phyloP scores from a whole-genome alignment of 2,113 vertebrate genomes.

The Myodes glareolus region DNA sequence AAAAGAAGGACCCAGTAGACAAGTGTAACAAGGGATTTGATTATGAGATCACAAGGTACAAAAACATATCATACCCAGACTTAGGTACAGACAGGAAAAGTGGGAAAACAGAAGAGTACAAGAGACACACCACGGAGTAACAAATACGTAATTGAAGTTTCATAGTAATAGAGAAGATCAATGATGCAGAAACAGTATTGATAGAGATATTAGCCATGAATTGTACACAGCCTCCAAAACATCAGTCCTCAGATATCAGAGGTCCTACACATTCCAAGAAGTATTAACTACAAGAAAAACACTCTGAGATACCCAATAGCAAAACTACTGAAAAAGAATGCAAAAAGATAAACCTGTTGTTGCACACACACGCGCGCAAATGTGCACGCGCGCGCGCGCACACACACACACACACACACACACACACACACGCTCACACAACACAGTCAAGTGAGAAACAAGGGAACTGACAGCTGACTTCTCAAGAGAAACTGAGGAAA shows the following conservation, averaged over 20 bases:
- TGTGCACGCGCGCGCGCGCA: no score
- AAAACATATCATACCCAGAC: background rate
- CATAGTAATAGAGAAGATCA: background rate
- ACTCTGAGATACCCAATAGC: background rate
- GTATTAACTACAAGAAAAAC: background rate
- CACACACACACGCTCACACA: no score
- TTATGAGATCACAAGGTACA: background rate
- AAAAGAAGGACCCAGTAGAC: background rate
- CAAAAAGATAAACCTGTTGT: background rate
- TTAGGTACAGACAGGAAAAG: background rate
- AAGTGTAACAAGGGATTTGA: background rate
- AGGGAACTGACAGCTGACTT: background rate
- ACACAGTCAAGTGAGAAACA: background rate
- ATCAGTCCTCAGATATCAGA: background rate
- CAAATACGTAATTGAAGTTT: background rate
- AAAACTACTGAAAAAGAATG: background rate
- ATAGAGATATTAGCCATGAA: background rate
- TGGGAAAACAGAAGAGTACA: background rate
- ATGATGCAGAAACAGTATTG: background rate
- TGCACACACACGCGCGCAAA: no score
- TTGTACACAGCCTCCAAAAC: background rate
- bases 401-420: no score
- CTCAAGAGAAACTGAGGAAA: background rate
- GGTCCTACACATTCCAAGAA: background rate
- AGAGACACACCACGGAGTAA: background rate